Evolutionary conservation across 2,113 vertebrate genomes (phyloP).

Genomic region (Lanius ludovicianus): DNA sequence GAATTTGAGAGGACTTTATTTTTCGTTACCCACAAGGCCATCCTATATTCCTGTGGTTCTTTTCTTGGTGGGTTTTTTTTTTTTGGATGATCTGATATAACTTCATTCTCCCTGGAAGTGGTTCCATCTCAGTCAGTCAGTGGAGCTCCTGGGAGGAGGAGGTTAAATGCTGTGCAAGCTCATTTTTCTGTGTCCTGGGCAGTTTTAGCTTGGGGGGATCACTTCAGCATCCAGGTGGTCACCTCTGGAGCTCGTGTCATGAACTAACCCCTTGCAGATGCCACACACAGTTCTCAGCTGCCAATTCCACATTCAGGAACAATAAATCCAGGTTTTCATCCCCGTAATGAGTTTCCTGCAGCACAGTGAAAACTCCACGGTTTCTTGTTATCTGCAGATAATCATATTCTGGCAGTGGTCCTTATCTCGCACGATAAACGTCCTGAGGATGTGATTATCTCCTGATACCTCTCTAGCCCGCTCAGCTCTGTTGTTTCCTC

Average conservation of each 20-base stretch:
- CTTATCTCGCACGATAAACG: neutral
- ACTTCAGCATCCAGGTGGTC: neutral
- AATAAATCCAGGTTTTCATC: constrained; percentile 31
- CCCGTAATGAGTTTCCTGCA: constrained; percentile 23
- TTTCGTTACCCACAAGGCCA: too few relatives aligned
- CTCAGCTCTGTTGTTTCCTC: constrained; percentile 26
- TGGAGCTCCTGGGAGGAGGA: neutral
- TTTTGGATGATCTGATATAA: neutral
- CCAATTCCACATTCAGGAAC: neutral
- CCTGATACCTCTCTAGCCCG: constrained; percentile 22
- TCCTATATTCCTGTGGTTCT: neutral
- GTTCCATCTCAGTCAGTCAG: neutral
- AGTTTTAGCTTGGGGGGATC: neutral
- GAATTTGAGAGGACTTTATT: neutral
- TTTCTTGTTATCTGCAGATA: constrained; percentile 59
- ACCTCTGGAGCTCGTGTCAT: fast-evolving
- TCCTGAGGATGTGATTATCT: constrained; percentile 64
- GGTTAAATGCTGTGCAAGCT: neutral
- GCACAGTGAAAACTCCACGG: constrained; percentile 16
- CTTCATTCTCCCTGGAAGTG: neutral
- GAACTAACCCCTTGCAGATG: neutral
- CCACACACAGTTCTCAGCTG: neutral
- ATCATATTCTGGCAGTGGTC: neutral
- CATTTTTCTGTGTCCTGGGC: neutral
- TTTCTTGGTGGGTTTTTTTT: neutral